Evolutionary conservation across 2,797 vertebrate genomes (phyloP).

Genomic region (Pitangus sulphuratus): DNA sequence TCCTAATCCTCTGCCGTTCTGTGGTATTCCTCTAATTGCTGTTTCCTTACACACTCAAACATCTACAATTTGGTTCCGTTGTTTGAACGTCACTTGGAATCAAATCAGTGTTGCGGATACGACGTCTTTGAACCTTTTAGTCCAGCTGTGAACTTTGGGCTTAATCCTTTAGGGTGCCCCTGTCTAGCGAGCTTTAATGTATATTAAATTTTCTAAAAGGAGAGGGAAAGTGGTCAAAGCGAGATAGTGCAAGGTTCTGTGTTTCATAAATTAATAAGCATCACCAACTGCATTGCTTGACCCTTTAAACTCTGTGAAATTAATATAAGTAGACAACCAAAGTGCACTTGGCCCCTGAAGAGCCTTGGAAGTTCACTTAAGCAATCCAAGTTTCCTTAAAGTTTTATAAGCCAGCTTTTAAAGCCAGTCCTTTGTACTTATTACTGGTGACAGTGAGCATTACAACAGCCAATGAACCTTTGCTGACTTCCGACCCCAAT

Average conservation of each 20-base stretch:
- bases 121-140: conserved; percentile 56
- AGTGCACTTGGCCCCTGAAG: conserved; percentile 80
- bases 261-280: conserved; percentile 94
- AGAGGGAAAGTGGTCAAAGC: conserved; percentile 78
- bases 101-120: conserved; percentile 35
- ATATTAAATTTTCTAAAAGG: conserved; percentile 73
- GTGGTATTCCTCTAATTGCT: conserved; percentile 62
- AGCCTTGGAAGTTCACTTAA: conserved; percentile 90
- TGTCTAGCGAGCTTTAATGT: conserved; percentile 72
- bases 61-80: conserved; percentile 27
- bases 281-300: conserved; percentile 92
- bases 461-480: conserved; percentile 85
- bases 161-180: conserved; percentile 72
- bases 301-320: conserved; percentile 97
- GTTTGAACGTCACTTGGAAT: conserved; percentile 54
- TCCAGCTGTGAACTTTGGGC: conserved; percentile 68
- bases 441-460: conserved; percentile 86
- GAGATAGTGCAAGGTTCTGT: conserved; percentile 81
- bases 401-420: conserved; percentile 94
- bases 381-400: conserved; percentile 92
- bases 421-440: conserved; percentile 87
- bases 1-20: conserved; percentile 30
- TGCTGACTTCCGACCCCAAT: conserved; percentile 83
- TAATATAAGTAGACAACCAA: conserved; percentile 97
- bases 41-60: conserved; percentile 62